phyloP scores from a whole-genome alignment of 2,113 vertebrate species.

The Solea senegalensis region DNA sequence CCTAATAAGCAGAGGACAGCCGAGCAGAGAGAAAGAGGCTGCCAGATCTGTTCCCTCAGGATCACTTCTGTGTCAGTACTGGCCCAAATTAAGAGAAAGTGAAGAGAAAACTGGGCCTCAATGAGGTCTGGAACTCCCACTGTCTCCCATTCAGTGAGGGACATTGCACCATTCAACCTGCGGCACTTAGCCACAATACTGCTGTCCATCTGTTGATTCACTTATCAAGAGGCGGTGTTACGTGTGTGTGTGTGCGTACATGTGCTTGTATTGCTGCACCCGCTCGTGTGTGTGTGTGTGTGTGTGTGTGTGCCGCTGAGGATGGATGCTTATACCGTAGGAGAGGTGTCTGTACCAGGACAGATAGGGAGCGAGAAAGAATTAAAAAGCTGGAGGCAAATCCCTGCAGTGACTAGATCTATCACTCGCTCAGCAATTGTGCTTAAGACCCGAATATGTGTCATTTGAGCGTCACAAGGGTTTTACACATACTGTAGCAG shows the following conservation, averaged over 20 bases:
- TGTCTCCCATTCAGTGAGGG: constrained; percentile 62
- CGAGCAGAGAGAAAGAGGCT: constrained; percentile 57
- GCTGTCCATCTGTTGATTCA: constrained; percentile 75
- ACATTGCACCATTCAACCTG: constrained; percentile 68
- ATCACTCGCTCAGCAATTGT: constrained; percentile 53
- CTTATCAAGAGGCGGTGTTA: constrained; percentile 50
- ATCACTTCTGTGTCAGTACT: constrained; percentile 70
- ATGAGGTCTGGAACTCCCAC: constrained; percentile 54
- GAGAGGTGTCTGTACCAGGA: constrained; percentile 56
- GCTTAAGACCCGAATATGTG: constrained; percentile 42
- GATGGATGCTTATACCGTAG: constrained; percentile 47
- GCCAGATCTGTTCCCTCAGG: constrained; percentile 58
- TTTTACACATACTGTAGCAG: neutral
- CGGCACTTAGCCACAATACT: constrained; percentile 67
- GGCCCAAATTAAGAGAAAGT: constrained; percentile 77
- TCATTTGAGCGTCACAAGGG: constrained; percentile 30
- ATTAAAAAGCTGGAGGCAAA: constrained; percentile 66
- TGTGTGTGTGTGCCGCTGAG: constrained; percentile 20
- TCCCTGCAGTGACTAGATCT: constrained; percentile 46
- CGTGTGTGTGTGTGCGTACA: constrained; percentile 22
- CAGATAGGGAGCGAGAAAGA: constrained; percentile 62
- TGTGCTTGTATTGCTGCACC: too few species aligned
- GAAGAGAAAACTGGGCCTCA: constrained; percentile 57
- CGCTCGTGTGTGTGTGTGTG: neutral
- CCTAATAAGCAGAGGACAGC: constrained; percentile 66